Evolutionary conservation across 2,113 vertebrate species (phyloP).

Genomic region (Onychostruthus taczanowskii): DNA sequence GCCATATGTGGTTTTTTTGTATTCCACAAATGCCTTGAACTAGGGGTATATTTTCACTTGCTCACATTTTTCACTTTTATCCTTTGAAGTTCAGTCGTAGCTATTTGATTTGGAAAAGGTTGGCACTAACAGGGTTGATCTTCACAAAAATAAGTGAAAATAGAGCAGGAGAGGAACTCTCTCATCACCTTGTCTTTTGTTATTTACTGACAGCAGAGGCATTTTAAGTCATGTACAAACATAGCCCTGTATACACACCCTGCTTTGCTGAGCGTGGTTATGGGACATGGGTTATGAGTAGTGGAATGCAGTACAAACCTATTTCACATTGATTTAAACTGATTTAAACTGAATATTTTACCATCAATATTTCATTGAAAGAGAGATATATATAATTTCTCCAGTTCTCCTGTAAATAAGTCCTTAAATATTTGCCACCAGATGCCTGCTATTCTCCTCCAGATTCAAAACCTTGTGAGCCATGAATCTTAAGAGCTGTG

Average conservation of each 20-base stretch:
- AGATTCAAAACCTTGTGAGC: background rate
- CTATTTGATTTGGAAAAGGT: background rate
- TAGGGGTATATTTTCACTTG: background rate
- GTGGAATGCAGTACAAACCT: conserved; percentile 25
- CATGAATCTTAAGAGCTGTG: background rate
- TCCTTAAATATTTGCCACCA: background rate
- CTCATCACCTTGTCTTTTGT: background rate
- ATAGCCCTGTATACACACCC: conserved; percentile 24
- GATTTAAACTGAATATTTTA: background rate
- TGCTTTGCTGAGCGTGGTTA: background rate
- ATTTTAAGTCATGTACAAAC: conserved; percentile 48
- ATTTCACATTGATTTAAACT: background rate
- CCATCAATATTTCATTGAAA: background rate
- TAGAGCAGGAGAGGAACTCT: background rate
- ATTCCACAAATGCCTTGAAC: background rate
- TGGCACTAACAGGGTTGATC: background rate
- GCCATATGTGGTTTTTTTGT: background rate
- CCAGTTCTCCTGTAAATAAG: background rate
- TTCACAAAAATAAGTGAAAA: conserved; percentile 5
- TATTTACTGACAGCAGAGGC: background rate
- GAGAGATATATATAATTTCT: background rate
- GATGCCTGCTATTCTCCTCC: background rate
- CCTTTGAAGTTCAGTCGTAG: background rate
- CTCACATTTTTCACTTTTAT: background rate
- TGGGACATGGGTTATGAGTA: background rate